Base-by-base conservation (phyloP, 2,888 invertebrate genomes). In the Cremastinae sp. region DNA sequence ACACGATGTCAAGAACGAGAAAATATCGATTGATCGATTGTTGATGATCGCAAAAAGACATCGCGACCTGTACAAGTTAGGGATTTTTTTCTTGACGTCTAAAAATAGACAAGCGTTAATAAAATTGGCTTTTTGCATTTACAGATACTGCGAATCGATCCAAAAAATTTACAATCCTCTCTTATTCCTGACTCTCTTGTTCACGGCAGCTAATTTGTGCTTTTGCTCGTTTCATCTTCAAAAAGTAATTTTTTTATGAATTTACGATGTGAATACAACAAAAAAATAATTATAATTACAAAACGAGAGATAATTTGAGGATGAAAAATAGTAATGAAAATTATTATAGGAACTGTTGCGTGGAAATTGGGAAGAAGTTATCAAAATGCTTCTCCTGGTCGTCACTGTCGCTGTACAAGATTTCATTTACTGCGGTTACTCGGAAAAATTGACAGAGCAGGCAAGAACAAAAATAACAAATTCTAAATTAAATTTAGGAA, bases 401-500 rank as follows among this genome's bases (percentile, higher is more conserved):
- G 22, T 53, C 5, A 58, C 64, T 10, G 47, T 74, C 0, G 20
- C 56, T n/a, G 37, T 66, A 20, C 75, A 76, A 20, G 64, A 56
- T 20, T 64, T 66, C 10, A 68, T 78, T 28, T 78, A 76, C 35
- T 78, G 78, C 56, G 71, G 74, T 4, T 76, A 58, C 14, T 62
- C 78, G 5, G 66, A 65, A 47, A 64, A 35, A 39, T 53, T 78
- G 41, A 75, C 65, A 39, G 41, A 59, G 9, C 53, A 62, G 49
- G 78, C 75, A 47, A 75, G 59, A n/a, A 16, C 35, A 28, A 9
- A 16, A 14, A n/a, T 18, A 59, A 10, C 16, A 39, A 35, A n/a
- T n/a, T n/a, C n/a, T n/a, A n/a, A n/a, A n/a, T n/a, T n/a, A n/a
- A n/a, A n/a, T n/a, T n/a, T n/a, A n/a, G n/a, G n/a, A n/a, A n/a